A percentile compares a stretch with the other conserved stretches of the same genome.
These are phyloP conservation scores for Conus ventricosus DNA, from an alignment of 1,140 invertebrate species.

Conservation along the genomic window DNA sequence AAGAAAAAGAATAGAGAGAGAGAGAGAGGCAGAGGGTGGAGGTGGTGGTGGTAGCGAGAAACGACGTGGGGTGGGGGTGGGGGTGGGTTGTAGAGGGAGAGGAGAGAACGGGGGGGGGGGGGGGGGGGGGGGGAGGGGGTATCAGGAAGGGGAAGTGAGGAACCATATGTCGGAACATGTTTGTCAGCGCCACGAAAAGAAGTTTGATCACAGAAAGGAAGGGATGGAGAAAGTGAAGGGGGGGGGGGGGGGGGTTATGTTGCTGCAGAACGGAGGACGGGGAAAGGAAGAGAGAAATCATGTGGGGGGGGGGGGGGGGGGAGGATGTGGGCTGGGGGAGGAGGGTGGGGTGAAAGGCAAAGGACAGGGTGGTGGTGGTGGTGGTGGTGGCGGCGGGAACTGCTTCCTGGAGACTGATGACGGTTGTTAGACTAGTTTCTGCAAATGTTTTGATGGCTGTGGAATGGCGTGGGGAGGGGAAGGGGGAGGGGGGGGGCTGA, in stretches of 20 bases:
- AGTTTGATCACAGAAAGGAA: background rate
- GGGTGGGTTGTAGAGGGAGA: background rate
- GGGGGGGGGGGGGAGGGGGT: background rate
- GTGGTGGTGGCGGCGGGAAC: background rate
- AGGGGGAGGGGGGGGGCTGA: background rate
- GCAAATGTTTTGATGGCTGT: conserved; percentile 24
- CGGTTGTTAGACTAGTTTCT: conserved; percentile 10
- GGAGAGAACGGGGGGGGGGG: background rate
- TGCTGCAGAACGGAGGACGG: background rate
- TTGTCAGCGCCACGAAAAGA: background rate
- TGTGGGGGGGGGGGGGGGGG: background rate
- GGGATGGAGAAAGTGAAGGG: background rate
- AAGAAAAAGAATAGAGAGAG: background rate
- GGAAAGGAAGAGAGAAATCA: background rate
- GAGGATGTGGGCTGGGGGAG: background rate
- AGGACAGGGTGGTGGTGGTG: background rate
- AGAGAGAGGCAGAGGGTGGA: too few relatives aligned
- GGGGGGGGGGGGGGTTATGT: background rate
- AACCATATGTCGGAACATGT: background rate
- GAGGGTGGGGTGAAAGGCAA: background rate
- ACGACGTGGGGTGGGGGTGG: too few relatives aligned
- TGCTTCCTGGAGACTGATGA: background rate
- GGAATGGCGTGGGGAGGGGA: background rate
- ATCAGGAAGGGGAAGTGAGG: background rate
- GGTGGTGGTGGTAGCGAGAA: too few relatives aligned